phyloP scores from a whole-genome alignment of 2,888 invertebrate genomes.

The Dendrolimus houi region DNA sequence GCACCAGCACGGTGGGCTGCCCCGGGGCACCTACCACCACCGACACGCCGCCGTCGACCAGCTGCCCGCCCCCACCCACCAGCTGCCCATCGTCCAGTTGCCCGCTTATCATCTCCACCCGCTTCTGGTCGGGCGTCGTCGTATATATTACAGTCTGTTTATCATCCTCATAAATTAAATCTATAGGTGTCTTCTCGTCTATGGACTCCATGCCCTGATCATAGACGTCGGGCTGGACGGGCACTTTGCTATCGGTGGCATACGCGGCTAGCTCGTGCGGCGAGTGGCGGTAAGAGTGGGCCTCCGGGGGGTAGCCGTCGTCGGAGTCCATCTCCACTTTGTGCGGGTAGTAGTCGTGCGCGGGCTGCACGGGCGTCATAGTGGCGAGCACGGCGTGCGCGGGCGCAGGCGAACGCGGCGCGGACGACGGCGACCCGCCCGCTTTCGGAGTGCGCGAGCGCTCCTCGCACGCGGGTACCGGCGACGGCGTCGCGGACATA shows the following conservation, averaged over 20 bases:
- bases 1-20: constrained; percentile 80
- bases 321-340: constrained; percentile 79
- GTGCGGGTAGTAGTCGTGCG: constrained; percentile 80
- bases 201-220: constrained; percentile 69
- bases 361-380: constrained; percentile 91
- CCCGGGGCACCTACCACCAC: constrained; percentile 69
- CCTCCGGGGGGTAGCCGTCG: constrained; percentile 78
- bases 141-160: constrained; percentile 91
- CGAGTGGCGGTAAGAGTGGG: constrained; percentile 76
- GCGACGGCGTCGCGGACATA: constrained; percentile 68
- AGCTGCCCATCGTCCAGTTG: constrained; percentile 77
- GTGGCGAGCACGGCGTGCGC: constrained; percentile 87
- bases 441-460: constrained; percentile 62
- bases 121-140: constrained; percentile 85
- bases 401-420: constrained; percentile 80
- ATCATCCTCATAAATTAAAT: constrained; percentile 89
- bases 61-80: constrained; percentile 64
- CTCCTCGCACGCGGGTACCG: constrained; percentile 42
- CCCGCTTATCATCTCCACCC: constrained; percentile 86
- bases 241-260: constrained; percentile 76
- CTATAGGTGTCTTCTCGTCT: constrained; percentile 85
- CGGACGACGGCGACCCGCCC: constrained; percentile 67
- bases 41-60: constrained; percentile 70
- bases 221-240: constrained; percentile 70
- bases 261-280: constrained; percentile 70